Conservation (phyloP, 2,113 vertebrate species). For the Microtus pennsylvanicus region DNA sequence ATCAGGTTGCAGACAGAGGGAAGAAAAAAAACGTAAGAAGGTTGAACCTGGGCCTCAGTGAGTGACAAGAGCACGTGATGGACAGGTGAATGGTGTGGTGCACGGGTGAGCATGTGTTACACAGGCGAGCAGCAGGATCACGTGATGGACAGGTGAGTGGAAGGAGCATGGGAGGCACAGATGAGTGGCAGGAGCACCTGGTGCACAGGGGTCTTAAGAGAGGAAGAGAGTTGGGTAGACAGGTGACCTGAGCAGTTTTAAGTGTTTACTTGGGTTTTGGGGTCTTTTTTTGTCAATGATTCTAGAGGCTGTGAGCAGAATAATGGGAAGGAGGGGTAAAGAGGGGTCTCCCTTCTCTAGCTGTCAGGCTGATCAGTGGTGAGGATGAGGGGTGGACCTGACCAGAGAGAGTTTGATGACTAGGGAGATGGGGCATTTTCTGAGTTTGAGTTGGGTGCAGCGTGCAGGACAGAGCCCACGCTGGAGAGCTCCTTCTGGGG, state of each 20-base stretch:
- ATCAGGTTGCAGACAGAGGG: not conserved
- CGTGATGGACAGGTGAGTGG: not conserved
- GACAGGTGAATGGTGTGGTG: too few species aligned
- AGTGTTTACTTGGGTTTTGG: not conserved
- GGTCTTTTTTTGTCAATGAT: not conserved
- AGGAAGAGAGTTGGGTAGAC: not conserved
- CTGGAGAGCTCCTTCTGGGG: not conserved
- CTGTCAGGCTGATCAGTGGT: not conserved
- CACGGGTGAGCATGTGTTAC: too few species aligned
- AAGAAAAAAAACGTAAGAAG: not conserved
- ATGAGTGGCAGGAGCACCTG: not conserved
- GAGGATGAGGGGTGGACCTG: not conserved
- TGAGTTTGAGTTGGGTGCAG: not conserved
- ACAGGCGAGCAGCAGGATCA: not conserved
- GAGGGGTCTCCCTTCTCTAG: not conserved
- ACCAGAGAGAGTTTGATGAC: not conserved
- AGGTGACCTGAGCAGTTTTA: not conserved
- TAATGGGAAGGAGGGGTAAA: too few species aligned
- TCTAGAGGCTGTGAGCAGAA: not conserved
- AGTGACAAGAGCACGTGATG: not conserved
- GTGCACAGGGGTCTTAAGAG: not conserved
- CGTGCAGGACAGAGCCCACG: not conserved
- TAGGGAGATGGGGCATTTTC: not conserved
- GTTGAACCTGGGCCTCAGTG: not conserved
- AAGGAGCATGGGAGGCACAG: not conserved